Conservation (phyloP, 2,797 vertebrate species). For the Orientallactaga sibirica region DNA sequence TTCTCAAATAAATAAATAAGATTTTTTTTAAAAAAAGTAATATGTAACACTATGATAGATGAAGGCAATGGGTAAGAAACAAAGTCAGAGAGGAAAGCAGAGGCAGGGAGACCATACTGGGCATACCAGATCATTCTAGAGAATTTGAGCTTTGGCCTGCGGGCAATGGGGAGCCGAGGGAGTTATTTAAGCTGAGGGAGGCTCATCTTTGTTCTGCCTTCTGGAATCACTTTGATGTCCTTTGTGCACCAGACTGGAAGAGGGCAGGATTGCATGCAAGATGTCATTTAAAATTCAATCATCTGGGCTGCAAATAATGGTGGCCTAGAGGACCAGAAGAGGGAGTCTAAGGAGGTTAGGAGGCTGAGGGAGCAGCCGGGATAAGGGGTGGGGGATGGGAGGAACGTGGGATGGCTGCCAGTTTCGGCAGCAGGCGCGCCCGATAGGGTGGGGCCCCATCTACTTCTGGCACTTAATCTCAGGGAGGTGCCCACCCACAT, state of each 20-base stretch:
- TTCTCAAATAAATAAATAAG: no score
- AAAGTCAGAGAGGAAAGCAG: not conserved
- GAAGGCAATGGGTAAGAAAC: not conserved
- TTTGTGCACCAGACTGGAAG: not conserved
- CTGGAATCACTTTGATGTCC: not conserved
- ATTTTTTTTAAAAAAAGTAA: no score
- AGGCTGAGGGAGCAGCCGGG: not conserved
- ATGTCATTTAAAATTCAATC: not conserved
- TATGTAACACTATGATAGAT: not conserved
- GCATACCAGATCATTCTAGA: not conserved
- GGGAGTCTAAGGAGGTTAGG: not conserved
- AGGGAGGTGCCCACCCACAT: slow-evolving; percentile 55
- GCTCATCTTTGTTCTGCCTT: not conserved
- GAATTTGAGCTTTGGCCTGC: not conserved
- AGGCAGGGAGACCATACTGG: not conserved
- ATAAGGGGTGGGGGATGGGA: slow-evolving; percentile 18
- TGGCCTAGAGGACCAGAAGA: not conserved
- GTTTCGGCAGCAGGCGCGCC: slow-evolving; percentile 12
- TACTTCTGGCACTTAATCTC: not conserved
- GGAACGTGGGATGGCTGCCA: slow-evolving; percentile 51
- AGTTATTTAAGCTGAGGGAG: not conserved
- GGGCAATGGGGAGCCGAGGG: not conserved
- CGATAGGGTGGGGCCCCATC: slow-evolving; percentile 4
- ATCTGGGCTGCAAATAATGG: slow-evolving; percentile 16
- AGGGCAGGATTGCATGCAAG: not conserved